A percentile compares a stretch with the other conserved stretches of the same genome.
These are phyloP conservation scores for Willisornis vidua DNA, from an alignment of 2,113 vertebrate genomes.

Conservation along the genomic window DNA sequence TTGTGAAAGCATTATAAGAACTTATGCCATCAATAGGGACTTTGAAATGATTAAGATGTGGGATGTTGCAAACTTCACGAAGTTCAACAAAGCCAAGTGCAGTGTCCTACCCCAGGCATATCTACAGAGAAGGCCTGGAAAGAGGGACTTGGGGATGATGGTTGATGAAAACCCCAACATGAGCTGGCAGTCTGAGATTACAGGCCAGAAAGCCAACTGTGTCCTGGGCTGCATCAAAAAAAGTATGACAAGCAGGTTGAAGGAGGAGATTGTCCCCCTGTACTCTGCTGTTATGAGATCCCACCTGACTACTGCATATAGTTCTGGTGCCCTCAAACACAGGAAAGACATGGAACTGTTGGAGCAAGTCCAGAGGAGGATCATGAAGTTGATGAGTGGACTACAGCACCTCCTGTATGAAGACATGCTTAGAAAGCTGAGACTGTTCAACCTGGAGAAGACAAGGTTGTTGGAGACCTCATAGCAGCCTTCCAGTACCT, in stretches of 20 bases:
- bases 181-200: neutral
- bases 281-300: neutral
- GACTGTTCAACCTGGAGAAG: neutral
- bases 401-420: neutral
- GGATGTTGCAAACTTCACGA: neutral
- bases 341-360: neutral
- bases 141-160: neutral
- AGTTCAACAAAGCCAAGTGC: neutral
- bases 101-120: neutral
- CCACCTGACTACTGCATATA: neutral
- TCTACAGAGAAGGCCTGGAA: neutral
- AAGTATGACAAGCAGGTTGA: neutral
- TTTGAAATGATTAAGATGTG: neutral
- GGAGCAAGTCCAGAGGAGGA: neutral
- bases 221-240: neutral
- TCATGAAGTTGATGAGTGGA: neutral
- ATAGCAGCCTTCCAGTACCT: neutral
- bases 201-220: neutral
- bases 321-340: neutral
- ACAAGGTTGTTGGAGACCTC: neutral
- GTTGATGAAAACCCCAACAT: neutral
- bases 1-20: neutral
- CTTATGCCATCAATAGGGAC: neutral
- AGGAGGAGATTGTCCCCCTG: neutral
- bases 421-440: neutral